Conservation (phyloP, 2,888 invertebrate species). For the Crossocerus cetratus region DNA sequence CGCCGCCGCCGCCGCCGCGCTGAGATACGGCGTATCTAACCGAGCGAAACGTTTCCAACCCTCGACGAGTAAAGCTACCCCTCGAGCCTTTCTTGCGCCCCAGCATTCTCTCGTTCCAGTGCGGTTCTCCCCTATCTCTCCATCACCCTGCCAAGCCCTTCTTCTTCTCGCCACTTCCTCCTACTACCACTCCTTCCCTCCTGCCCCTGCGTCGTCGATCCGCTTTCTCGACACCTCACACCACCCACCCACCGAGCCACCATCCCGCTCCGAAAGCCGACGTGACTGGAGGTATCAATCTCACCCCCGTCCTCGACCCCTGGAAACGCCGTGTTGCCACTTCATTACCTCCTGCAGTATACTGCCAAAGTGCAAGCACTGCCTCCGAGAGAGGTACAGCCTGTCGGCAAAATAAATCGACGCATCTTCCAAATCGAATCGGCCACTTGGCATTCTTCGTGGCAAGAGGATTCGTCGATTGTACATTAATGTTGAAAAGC, state of each 20-base stretch:
- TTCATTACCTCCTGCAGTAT: conserved; percentile 71
- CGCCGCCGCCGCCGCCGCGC: conserved; percentile 40
- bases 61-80: conserved; percentile 58
- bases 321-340: conserved; percentile 73
- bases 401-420: conserved; percentile 43
- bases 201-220: conserved; percentile 59
- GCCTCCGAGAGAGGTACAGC: conserved; percentile 46
- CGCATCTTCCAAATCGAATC: neutral
- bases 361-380: conserved; percentile 45
- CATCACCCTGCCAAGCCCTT: conserved; percentile 20
- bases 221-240: conserved; percentile 71
- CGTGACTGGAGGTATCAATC: conserved; percentile 74
- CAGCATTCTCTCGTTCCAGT: conserved; percentile 23
- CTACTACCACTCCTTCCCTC: conserved; percentile 38
- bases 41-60: conserved; percentile 61
- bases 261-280: conserved; percentile 51
- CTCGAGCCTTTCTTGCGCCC: conserved; percentile 58
- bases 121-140: conserved; percentile 31
- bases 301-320: conserved; percentile 68
- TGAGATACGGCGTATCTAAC: conserved; percentile 65
- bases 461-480: too few species aligned
- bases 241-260: conserved; percentile 42
- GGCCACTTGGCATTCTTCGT: conserved; percentile 10
- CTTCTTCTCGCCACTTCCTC: conserved; percentile 38
- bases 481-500: too few species aligned